A percentile compares a stretch with the other conserved stretches of the same genome.
Conservation (phyloP, 1,140 invertebrate genomes). For the Trinorchestia longiramus region DNA sequence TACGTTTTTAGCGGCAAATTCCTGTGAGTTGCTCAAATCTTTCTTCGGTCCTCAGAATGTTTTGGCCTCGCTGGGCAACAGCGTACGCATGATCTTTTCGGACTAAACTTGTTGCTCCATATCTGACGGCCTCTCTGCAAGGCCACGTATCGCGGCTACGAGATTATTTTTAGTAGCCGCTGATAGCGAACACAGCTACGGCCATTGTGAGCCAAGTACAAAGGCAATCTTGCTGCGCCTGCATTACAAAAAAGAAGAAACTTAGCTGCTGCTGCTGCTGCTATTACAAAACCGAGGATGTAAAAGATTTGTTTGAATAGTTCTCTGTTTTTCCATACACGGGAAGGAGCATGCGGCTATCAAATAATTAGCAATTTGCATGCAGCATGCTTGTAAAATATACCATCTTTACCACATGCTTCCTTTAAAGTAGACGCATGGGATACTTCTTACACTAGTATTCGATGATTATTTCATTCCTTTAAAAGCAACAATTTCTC, state of each 20-base stretch:
- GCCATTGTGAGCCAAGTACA: neutral
- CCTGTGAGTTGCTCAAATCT: neutral
- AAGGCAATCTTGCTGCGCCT: neutral
- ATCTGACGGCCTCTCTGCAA: neutral
- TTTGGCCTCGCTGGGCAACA: neutral
- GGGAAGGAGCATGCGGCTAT: neutral
- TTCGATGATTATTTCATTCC: no score
- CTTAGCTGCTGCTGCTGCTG: neutral
- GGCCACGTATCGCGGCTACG: neutral
- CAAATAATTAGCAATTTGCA: neutral
- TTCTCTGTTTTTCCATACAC: neutral
- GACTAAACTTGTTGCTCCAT: neutral
- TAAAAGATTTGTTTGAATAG: neutral
- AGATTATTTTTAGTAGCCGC: neutral
- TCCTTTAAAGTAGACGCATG: neutral
- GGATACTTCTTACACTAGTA: neutral
- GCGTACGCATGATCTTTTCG: neutral
- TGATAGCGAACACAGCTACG: neutral
- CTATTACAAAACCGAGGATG: neutral
- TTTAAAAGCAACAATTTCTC: neutral
- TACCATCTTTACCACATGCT: neutral
- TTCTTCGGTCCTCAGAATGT: neutral
- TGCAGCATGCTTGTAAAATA: neutral
- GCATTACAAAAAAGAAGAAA: neutral
- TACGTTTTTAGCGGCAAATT: neutral